Percentiles rank a stretch among this genome's conserved stretches.
Evolutionary conservation across 2,113 vertebrate genomes (phyloP).

Genomic region (Sapajus apella): DNA sequence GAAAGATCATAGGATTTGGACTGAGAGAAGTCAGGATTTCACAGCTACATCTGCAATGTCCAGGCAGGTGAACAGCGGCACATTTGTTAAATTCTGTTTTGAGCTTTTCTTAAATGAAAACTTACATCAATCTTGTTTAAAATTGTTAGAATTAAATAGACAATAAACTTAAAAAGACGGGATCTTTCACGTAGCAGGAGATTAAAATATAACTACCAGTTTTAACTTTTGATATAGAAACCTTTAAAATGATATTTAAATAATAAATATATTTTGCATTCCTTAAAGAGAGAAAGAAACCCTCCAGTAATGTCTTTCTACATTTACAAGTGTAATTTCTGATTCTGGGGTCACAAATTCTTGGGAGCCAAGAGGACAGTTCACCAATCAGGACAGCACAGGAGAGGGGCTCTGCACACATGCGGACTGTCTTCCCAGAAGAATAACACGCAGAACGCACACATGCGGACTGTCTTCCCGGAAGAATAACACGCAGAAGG

Average conservation of each 20-base stretch:
- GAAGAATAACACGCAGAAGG: no score
- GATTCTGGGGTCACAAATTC: not conserved
- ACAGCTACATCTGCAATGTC: not conserved
- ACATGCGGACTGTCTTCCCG: no score
- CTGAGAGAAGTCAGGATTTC: not conserved
- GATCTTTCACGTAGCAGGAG: not conserved
- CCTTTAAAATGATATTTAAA: no score
- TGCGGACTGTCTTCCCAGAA: not conserved
- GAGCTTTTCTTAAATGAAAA: not conserved
- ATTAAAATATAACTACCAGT: not conserved
- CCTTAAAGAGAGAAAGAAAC: not conserved
- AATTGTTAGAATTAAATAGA: not conserved
- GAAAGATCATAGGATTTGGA: no score
- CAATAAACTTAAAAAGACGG: not conserved
- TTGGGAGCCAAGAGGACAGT: not conserved
- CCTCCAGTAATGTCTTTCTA: not conserved
- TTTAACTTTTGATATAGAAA: not conserved
- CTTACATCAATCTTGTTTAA: not conserved
- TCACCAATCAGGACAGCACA: no score
- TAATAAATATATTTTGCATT: not conserved
- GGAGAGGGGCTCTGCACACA: accelerated
- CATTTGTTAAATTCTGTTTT: not conserved
- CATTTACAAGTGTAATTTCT: not conserved
- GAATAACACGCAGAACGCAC: not conserved
- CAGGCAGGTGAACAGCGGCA: no score